These are phyloP conservation scores for Poecilia gillii DNA, from an alignment of 2,797 vertebrate genomes.

Conservation along the genomic window DNA sequence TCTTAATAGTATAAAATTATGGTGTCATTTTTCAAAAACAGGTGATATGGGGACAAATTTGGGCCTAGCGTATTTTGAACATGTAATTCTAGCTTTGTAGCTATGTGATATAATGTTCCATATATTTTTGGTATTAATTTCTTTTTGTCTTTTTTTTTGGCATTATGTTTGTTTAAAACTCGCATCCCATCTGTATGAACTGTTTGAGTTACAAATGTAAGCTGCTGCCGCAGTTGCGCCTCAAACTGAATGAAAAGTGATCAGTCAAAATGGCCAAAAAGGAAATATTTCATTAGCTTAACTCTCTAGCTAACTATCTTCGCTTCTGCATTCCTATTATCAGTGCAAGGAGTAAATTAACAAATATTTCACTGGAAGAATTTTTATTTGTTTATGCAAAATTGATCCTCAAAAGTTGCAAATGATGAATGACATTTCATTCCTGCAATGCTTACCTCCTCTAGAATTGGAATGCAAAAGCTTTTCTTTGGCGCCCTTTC, in stretches of 20 bases:
- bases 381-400: background rate
- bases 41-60: background rate
- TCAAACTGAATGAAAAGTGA: background rate
- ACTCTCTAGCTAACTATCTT: background rate
- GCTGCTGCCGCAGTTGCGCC: background rate
- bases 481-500: background rate
- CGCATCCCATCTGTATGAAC: background rate
- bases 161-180: background rate
- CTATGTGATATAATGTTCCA: constrained; percentile 1
- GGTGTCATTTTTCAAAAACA: background rate
- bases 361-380: background rate
- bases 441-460: background rate
- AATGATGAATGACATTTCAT: background rate
- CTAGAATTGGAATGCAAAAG: background rate
- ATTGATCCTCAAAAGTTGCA: background rate
- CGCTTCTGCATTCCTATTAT: background rate
- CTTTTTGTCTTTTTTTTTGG: background rate
- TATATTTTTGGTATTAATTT: background rate
- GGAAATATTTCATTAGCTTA: background rate
- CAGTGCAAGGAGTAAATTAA: background rate
- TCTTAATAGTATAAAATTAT: background rate
- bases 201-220: background rate
- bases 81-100: background rate
- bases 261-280: background rate
- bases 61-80: background rate